A percentile compares a stretch with the other conserved stretches of the same genome.
Evolutionary conservation across 1,140 invertebrate genomes (phyloP).

Genomic region (Drosophila malerkotliana): DNA sequence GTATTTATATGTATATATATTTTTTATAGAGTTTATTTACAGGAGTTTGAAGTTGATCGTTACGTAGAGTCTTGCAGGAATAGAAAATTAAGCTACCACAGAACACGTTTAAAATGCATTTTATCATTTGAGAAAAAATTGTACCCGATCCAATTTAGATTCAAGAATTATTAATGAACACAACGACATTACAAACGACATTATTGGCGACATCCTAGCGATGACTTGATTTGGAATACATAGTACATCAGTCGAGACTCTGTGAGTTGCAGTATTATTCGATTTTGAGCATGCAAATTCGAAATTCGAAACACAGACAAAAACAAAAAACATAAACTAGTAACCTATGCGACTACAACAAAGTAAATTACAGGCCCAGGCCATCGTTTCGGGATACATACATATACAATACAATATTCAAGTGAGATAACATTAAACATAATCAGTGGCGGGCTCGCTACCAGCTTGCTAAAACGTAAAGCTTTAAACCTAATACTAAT

Average conservation of each 20-base stretch:
- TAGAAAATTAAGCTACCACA: conserved; percentile 31
- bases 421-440: conserved; percentile 64
- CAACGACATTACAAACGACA: background rate
- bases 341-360: conserved; percentile 60
- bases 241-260: conserved; percentile 51
- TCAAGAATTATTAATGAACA: conserved; percentile 3
- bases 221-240: conserved; percentile 22
- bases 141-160: conserved; percentile 5
- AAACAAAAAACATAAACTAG: conserved; percentile 80
- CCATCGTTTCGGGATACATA: conserved; percentile 25
- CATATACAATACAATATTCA: conserved; percentile 52
- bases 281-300: conserved; percentile 34
- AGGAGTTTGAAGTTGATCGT: conserved; percentile 49
- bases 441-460: conserved; percentile 57
- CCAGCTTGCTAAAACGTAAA: conserved; percentile 65
- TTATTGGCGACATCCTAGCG: background rate
- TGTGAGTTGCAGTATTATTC: conserved; percentile 20
- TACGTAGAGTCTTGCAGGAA: conserved; percentile 36
- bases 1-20: conserved; percentile 24
- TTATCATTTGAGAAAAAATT: background rate
- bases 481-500: conserved; percentile 80
- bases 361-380: conserved; percentile 34
- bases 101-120: conserved; percentile 23
- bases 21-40: conserved; percentile 69
- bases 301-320: conserved; percentile 48